Evolutionary conservation across 2,888 invertebrate species (phyloP), one percentile per base, ranked within the genome.

Genomic region (Parelbella ahira): DNA sequence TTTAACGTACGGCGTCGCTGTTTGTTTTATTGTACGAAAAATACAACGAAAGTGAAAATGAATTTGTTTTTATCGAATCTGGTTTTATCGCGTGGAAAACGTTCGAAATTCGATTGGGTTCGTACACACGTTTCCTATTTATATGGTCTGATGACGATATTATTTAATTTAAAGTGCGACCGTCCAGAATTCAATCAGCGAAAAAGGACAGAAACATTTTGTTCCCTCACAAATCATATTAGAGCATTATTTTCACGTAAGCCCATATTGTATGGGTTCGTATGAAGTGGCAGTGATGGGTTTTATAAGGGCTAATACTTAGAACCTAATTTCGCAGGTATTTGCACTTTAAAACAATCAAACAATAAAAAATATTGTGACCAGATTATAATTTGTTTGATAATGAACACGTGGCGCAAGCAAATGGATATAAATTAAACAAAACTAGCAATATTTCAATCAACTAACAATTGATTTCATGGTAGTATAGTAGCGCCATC

Each of bases 21-120:
- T 49, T 47, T 45, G 49, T 51, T 52, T 52, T 49, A 54, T 49
- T 50, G 47, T 47, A 44, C 25, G 50, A 44, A 50, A 53, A 49
- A 15, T 47, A 47, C 34, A 28, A 32, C 29, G 32, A 37, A 43
- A 30, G 43, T 24, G 36, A 37, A 37, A 43, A 37, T 30, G 36
- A 36, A 43, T 43, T 43, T 23, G 34, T 36, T 43, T 43, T 36
- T n/a, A n/a, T 36, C 29, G 29, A 10, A 43, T 36, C 27, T 19
- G 11, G 27, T 34, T 43, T 43, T 24, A 19, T 29, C 23, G 23
- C 11, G 23, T 7, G 42, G 12, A 43, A n/a, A 43, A 36, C 18
- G 28, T 24, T 23, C 23, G 32, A 27, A 42, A 46, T 48, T 37
- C 41, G 42, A 44, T 43, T 39, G 20, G 19, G 27, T 28, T 34